phyloP scores from a whole-genome alignment of 2,113 vertebrate species.

The Merops nubicus region DNA sequence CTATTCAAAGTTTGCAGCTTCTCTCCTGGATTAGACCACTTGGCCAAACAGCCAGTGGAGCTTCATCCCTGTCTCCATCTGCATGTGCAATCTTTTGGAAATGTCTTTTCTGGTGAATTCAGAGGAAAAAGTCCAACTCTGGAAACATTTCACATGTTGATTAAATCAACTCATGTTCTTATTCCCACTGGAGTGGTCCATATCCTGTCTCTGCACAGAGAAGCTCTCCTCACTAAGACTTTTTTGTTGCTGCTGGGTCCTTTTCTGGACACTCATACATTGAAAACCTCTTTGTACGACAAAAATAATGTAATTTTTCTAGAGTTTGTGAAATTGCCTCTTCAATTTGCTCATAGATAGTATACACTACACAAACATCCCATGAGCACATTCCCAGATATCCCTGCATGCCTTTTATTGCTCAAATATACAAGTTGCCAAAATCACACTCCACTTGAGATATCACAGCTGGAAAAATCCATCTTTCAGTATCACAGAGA shows the following conservation, averaged over 20 bases:
- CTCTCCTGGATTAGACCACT: background rate
- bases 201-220: background rate
- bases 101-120: background rate
- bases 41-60: background rate
- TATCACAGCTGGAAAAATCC: background rate
- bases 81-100: background rate
- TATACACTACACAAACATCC: background rate
- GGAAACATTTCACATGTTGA: background rate
- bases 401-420: background rate
- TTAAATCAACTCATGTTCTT: background rate
- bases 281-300: background rate
- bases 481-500: accelerated
- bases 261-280: background rate
- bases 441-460: background rate
- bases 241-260: background rate
- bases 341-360: background rate
- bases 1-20: background rate
- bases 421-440: background rate
- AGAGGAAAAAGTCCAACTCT: background rate
- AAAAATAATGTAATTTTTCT: background rate
- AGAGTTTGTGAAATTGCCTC: background rate
- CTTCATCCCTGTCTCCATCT: background rate
- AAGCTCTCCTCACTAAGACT: background rate
- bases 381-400: background rate
- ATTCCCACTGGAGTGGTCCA: background rate